A percentile compares a stretch with the other conserved stretches of the same genome.
phyloP scores from a whole-genome alignment of 2,797 vertebrate genomes.

The Sibirionetta formosa region DNA sequence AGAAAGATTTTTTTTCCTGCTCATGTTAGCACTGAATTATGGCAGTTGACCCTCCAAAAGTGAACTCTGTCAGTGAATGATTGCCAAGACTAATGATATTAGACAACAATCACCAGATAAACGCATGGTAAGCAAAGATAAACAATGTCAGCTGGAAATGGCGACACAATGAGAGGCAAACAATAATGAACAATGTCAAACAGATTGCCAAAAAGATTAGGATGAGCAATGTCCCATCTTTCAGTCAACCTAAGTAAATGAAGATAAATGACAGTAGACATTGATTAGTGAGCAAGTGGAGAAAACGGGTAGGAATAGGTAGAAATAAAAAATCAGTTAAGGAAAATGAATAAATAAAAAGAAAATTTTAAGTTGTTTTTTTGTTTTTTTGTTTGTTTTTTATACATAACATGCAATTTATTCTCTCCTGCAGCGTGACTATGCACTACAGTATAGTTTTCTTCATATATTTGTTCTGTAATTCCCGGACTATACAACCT shows the following conservation, averaged over 20 bases:
- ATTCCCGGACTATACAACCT: neutral
- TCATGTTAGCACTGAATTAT: neutral
- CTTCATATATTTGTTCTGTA: neutral
- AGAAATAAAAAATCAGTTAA: neutral
- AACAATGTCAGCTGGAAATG: neutral
- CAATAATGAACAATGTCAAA: neutral
- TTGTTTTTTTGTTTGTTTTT: too few relatives aligned
- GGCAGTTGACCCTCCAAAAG: neutral
- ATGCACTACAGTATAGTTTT: accelerated
- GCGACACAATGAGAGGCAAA: neutral
- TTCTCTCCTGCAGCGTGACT: neutral
- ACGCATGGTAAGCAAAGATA: neutral
- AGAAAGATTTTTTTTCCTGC: neutral
- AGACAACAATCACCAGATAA: constrained; percentile 17
- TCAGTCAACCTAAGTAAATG: neutral
- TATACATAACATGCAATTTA: accelerated
- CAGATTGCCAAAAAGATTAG: constrained; percentile 22
- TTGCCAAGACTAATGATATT: neutral
- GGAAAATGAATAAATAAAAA: neutral
- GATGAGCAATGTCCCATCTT: neutral
- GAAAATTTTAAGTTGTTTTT: neutral
- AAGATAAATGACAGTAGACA: constrained; percentile 16
- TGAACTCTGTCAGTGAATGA: neutral
- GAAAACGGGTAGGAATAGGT: neutral
- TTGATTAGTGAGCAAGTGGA: neutral